Percentiles rank a stretch among this genome's conserved stretches.
These are phyloP conservation scores for Eubucco bourcierii DNA, from an alignment of 2,113 vertebrate species.

Conservation along the genomic window DNA sequence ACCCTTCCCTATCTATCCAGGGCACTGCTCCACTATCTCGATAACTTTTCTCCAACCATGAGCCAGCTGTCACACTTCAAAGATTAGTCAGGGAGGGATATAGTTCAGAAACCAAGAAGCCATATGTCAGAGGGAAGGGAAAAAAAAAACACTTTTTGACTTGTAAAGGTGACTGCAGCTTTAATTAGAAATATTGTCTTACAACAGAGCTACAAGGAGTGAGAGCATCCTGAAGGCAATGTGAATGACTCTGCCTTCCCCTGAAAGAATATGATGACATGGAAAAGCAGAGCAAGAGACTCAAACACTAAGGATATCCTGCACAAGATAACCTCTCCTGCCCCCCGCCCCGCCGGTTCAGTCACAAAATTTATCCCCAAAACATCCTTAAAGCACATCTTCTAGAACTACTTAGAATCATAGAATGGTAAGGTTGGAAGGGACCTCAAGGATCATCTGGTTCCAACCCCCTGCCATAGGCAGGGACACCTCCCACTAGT, in stretches of 20 bases:
- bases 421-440: no score
- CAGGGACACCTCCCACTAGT: no score
- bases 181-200: neutral
- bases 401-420: no score
- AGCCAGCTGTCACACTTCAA: neutral
- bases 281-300: neutral
- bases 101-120: neutral
- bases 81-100: neutral
- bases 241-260: neutral
- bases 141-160: neutral
- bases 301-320: neutral
- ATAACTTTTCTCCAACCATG: neutral
- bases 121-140: neutral
- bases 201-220: neutral
- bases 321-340: neutral
- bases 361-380: neutral
- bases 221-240: neutral
- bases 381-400: neutral
- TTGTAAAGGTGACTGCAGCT: neutral
- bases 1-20: neutral
- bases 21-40: neutral
- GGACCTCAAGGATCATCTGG: no score
- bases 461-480: no score
- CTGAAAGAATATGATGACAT: neutral
- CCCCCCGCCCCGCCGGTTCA: neutral